Percentiles rank a stretch among this genome's conserved stretches.
These are phyloP conservation scores for Apis mellifera DNA, from an alignment of 1,140 invertebrate species.

Conservation along the genomic window Amel_HAv3.1 CM009945.2:2600501-2601000, in stretches of 20 bases:
- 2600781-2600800: conserved; percentile 70
- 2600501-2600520: conserved; percentile 53
- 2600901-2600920: conserved; percentile 58
- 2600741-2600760: too few relatives aligned
- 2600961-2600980: conserved; percentile 64
- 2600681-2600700: neutral
- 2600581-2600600: conserved; percentile 71
- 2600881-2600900: conserved; percentile 17
- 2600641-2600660: conserved; percentile 67
- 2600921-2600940: conserved; percentile 60
- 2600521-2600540: conserved; percentile 70
- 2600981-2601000: neutral
- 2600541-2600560: conserved; percentile 69
- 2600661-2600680: conserved; percentile 38
- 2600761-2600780: conserved; percentile 65
- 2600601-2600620: conserved; percentile 68
- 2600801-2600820: conserved; percentile 69
- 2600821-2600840: conserved; percentile 65
- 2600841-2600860: conserved; percentile 71
- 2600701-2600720: neutral
- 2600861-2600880: conserved; percentile 66
- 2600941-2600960: conserved; percentile 64
- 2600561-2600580: conserved; percentile 61
- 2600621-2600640: conserved; percentile 69
- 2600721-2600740: too few relatives aligned